Conservation (phyloP, 2,113 vertebrate species). For the Rhodinocichla rosea region DNA sequence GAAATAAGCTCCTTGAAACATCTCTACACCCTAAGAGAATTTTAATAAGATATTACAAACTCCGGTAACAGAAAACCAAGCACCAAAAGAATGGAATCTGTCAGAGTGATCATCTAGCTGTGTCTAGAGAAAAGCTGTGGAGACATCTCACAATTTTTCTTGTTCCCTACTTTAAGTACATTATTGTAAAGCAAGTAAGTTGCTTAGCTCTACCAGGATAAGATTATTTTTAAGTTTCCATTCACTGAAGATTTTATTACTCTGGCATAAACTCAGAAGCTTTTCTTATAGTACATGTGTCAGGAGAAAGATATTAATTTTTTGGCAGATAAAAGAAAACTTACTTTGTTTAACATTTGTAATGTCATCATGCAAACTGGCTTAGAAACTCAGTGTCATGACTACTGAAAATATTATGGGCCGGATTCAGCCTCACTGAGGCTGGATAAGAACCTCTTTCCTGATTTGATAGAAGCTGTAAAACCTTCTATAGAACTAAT, state of each 20-base stretch:
- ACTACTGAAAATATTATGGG: neutral
- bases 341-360: neutral
- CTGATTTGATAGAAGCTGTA: neutral
- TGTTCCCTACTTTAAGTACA: conserved; percentile 1
- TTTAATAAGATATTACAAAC: conserved; percentile 51
- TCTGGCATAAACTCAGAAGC: neutral
- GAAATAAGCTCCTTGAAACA: conserved; percentile 43
- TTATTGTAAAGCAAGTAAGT: conserved; percentile 36
- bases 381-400: neutral
- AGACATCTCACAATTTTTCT: neutral
- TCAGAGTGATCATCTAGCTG: neutral
- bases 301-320: neutral
- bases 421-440: neutral
- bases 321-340: neutral
- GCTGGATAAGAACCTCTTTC: neutral
- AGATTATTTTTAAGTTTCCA: neutral
- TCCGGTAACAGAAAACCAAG: conserved; percentile 21
- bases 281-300: neutral
- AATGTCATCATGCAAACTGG: neutral
- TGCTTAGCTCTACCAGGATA: neutral
- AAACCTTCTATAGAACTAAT: neutral
- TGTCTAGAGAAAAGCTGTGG: neutral
- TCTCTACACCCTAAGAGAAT: conserved; percentile 27
- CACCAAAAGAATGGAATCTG: conserved; percentile 24
- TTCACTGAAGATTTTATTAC: neutral